Evolutionary conservation across 2,797 vertebrate species (phyloP).

Genomic region (Psittacula echo): DNA sequence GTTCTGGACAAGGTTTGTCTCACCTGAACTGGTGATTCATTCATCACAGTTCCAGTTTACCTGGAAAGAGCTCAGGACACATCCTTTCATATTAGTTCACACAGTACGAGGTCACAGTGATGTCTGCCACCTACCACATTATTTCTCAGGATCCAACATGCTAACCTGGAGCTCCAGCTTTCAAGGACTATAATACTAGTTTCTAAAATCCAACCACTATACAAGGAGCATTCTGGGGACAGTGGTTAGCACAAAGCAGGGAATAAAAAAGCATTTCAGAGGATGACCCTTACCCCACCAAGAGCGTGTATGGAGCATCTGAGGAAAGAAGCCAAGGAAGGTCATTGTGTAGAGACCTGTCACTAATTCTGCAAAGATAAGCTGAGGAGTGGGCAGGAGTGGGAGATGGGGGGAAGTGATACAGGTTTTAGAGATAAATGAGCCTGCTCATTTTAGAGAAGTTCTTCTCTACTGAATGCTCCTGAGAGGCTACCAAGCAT

Average conservation of each 20-base stretch:
- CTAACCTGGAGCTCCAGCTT: neutral
- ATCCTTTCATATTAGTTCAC: neutral
- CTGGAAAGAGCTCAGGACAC: neutral
- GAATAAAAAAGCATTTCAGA: neutral
- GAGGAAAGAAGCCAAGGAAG: neutral
- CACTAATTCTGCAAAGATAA: neutral
- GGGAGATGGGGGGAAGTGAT: accelerated
- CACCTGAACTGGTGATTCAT: neutral
- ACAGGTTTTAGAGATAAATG: neutral
- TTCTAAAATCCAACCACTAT: neutral
- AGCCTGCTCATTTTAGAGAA: neutral
- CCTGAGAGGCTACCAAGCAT: neutral
- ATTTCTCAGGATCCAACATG: neutral
- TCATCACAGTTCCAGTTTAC: neutral
- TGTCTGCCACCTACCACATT: neutral
- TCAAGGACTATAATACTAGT: neutral
- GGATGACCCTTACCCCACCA: neutral
- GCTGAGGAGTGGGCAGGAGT: neutral
- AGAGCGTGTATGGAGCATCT: neutral
- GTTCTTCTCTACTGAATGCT: neutral
- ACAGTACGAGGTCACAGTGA: neutral
- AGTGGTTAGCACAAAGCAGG: neutral
- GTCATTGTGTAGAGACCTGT: neutral
- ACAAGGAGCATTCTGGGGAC: neutral
- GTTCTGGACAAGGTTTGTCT: neutral